phyloP scores from a whole-genome alignment of 2,888 invertebrate genomes.

The Callyntrura guangdongensis region DNA sequence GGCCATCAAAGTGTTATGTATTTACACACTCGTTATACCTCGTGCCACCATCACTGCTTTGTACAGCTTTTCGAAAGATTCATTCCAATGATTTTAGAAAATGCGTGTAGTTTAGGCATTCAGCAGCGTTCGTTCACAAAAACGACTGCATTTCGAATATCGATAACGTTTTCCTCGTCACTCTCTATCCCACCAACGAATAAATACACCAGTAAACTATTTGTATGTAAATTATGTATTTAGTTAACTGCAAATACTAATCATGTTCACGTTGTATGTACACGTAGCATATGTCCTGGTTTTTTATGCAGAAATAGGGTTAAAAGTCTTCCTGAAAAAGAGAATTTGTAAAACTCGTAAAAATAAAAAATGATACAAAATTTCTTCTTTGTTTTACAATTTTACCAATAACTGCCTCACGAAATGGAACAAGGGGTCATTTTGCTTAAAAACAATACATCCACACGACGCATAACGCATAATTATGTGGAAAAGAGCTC shows the following conservation, averaged over 20 bases:
- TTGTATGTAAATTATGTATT: constrained; percentile 68
- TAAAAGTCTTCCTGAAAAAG: constrained; percentile 26
- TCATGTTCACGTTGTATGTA: background rate
- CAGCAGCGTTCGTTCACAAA: constrained; percentile 40
- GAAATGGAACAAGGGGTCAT: constrained; percentile 67
- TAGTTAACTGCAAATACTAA: constrained; percentile 14
- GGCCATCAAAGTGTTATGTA: constrained; percentile 38
- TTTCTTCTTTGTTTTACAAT: constrained; percentile 48
- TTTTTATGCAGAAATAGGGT: constrained; percentile 18
- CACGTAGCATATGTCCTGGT: constrained; percentile 1
- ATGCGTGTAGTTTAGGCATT: constrained; percentile 14
- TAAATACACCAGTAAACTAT: constrained; percentile 38
- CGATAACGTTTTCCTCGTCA: constrained; percentile 41
- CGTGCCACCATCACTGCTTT: background rate
- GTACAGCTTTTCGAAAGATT: constrained; percentile 5
- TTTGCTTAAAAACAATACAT: constrained; percentile 3
- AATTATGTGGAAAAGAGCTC: background rate
- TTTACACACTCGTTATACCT: constrained; percentile 17
- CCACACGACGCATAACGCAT: background rate
- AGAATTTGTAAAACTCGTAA: constrained; percentile 50
- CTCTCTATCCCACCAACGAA: background rate
- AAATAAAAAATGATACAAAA: constrained; percentile 63
- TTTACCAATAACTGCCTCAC: constrained; percentile 59
- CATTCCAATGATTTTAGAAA: constrained; percentile 38
- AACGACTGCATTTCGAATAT: constrained; percentile 32